Evolutionary conservation across 2,797 vertebrate species (phyloP), one percentile per base, ranked within the genome.

Genomic region (Sparidentex hasta): DNA sequence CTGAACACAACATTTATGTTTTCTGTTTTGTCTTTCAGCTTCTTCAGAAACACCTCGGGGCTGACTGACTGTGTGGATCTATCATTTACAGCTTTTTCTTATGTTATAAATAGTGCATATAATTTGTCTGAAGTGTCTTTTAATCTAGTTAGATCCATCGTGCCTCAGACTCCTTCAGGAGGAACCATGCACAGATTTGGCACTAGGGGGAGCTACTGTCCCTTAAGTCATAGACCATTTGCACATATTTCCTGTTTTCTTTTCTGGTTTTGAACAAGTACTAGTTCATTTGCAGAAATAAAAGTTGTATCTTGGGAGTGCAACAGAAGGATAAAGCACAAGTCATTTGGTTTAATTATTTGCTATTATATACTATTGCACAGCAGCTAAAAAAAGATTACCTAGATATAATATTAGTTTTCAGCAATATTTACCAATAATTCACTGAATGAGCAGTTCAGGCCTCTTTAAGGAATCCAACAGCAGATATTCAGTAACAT

Each of bases 121-220:
- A 18, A 23, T 21, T 57, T 52, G 14, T 43, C 3, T 2, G 14
- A 33, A 44, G 7, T 51, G 2, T 41, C 1, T 33, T 68, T 25
- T 46, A 5, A 13, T 57, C 8, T 70, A 3, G 8, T 46, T 21
- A 11, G 13, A 13, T 47, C 21, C n/a, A 27, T 4, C 67, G 18
- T 55, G 47, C 57, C 3, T 57, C 3, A 29, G 55, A 29, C 46
- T 8, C 13, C 20, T 48, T 23, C 3, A 52, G 23, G 9, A 67
- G 3, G 61, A 38, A 48, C 4, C 2, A n/a, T 68, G 9, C 21
- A 43, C 20, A 55, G 1, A 3, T 18, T 7, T n/a, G 14, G 82
- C 90, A 87, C 63, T 25, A 88, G 91, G 17, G 63, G 81, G 88
- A 7, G 86, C 71, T 25, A 56, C 29, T 46, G 3, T 18, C n/a